These are phyloP conservation scores for Leptopilina clavipes DNA, from an alignment of 1,140 invertebrate species.

Conservation along the genomic window DNA sequence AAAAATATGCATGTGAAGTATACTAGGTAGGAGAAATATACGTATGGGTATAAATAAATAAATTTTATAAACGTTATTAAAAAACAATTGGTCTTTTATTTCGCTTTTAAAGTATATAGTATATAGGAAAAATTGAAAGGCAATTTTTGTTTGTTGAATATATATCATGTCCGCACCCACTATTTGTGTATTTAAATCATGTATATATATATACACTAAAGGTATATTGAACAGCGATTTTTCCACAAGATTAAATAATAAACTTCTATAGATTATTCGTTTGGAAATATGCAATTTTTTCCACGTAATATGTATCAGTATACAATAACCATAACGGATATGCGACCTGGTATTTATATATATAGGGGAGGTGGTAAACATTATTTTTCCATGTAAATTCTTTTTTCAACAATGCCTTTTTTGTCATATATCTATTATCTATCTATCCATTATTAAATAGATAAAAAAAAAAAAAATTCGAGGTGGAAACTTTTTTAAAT, in stretches of 20 bases:
- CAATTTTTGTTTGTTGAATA: not conserved
- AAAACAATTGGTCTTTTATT: not conserved
- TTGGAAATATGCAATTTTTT: constrained; percentile 32
- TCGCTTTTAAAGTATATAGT: not conserved
- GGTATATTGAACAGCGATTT: not conserved
- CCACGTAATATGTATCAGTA: constrained; percentile 10
- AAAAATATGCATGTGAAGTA: too few relatives aligned
- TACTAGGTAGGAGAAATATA: too few relatives aligned
- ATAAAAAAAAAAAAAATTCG: too few relatives aligned
- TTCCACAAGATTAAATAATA: constrained; percentile 32
- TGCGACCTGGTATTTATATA: not conserved
- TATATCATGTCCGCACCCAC: not conserved
- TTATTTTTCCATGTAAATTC: constrained; percentile 9
- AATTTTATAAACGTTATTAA: too few relatives aligned
- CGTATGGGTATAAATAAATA: too few relatives aligned
- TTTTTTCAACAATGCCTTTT: not conserved
- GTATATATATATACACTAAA: not conserved
- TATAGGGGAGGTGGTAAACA: too few relatives aligned
- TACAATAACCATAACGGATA: constrained; percentile 21
- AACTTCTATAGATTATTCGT: constrained; percentile 7
- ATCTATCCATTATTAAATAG: too few relatives aligned
- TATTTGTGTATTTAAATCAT: not conserved
- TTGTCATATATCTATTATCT: too few relatives aligned
- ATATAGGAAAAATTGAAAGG: not conserved
- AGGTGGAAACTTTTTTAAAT: too few relatives aligned